phyloP scores from a whole-genome alignment of 2,113 vertebrate genomes.

The Lepus europaeus region DNA sequence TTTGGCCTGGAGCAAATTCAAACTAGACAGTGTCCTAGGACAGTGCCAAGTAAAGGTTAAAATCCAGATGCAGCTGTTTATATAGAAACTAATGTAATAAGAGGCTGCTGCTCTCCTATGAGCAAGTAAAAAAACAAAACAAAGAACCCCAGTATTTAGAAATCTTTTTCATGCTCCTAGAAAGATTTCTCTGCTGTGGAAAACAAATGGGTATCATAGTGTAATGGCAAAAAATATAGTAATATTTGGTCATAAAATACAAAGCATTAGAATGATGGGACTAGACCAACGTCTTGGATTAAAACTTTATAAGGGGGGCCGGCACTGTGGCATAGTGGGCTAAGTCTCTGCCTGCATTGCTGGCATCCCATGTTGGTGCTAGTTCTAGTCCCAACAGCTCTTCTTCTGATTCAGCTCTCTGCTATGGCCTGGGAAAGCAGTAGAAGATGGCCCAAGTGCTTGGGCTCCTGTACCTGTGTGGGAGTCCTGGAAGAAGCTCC shows the following conservation, averaged over 20 bases:
- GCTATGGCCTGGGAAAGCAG: too few relatives aligned
- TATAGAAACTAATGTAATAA: conserved; percentile 23
- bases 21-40: not conserved
- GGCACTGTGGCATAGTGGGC: too few relatives aligned
- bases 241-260: not conserved
- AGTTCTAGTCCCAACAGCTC: too few relatives aligned
- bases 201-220: not conserved
- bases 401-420: too few relatives aligned
- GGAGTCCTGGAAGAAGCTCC: too few relatives aligned
- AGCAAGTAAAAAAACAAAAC: not conserved
- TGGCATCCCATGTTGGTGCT: too few relatives aligned
- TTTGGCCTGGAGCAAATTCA: conserved; percentile 44
- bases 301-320: not conserved
- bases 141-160: not conserved
- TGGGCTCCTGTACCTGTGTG: too few relatives aligned
- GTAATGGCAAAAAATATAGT: not conserved
- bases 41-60: not conserved
- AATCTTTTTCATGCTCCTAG: not conserved
- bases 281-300: not conserved
- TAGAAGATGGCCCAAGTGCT: too few relatives aligned
- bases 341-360: too few relatives aligned
- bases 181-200: not conserved
- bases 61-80: conserved; percentile 32
- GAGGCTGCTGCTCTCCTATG: not conserved
- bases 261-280: not conserved